Conservation (phyloP, 2,113 vertebrate genomes). For the Benitochromis conjunctus region DNA sequence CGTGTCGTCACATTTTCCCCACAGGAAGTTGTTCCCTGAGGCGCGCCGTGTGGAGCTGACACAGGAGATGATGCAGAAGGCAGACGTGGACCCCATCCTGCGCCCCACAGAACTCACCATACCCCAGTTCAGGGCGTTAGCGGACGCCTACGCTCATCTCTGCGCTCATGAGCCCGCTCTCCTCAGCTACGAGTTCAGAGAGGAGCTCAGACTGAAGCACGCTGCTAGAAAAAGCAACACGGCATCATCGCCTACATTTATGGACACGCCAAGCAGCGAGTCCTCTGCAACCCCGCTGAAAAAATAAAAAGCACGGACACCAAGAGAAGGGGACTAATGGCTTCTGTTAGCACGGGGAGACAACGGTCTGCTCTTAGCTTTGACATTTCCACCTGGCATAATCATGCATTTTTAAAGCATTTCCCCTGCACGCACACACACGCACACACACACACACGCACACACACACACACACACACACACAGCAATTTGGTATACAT, state of each 20-base stretch:
- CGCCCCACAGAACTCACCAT: conserved; percentile 83
- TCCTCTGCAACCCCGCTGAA: not conserved
- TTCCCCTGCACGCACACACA: not conserved
- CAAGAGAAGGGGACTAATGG: conserved; percentile 23
- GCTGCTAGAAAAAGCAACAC: not conserved
- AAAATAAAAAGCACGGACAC: not conserved
- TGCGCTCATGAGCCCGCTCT: conserved; percentile 79
- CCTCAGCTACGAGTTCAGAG: conserved; percentile 81
- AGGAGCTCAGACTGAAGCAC: conserved; percentile 78
- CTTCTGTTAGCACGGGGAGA: conserved; percentile 9
- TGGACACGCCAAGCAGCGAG: not conserved
- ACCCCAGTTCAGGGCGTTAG: conserved; percentile 80
- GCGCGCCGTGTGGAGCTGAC: conserved; percentile 75
- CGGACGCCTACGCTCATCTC: conserved; percentile 80
- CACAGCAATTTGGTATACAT: not conserved
- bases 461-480: too few species aligned
- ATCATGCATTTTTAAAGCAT: conserved; percentile 62
- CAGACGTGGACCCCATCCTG: conserved; percentile 85
- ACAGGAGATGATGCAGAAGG: conserved; percentile 76
- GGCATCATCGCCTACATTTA: not conserved
- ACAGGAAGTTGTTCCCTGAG: conserved; percentile 90
- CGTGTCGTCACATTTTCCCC: not conserved
- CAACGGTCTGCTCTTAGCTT: conserved; percentile 57
- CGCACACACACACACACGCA: not conserved
- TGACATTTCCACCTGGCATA: conserved; percentile 63